A percentile compares a stretch with the other conserved stretches of the same genome.
Evolutionary conservation across 2,797 vertebrate genomes (phyloP).

Genomic region (Protonibea diacanthus): DNA sequence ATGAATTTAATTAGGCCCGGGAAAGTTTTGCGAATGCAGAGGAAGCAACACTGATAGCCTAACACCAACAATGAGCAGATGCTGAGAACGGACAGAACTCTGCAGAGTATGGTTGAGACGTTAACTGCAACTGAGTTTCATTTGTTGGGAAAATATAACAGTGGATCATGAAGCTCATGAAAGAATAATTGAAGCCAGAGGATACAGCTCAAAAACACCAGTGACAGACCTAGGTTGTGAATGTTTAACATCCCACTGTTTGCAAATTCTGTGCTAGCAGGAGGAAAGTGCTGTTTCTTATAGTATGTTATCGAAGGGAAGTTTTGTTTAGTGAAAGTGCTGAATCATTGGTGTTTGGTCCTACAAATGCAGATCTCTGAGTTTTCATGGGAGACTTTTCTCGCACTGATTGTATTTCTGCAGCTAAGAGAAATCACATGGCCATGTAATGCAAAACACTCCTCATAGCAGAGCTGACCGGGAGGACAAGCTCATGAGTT

Average conservation of each 20-base stretch:
- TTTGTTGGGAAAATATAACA: slow-evolving; percentile 25
- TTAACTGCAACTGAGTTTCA: slow-evolving; percentile 25
- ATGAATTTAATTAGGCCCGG: slow-evolving; percentile 82
- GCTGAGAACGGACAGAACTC: slow-evolving; percentile 25
- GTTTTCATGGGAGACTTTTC: slow-evolving; percentile 62
- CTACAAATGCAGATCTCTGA: slow-evolving; percentile 42
- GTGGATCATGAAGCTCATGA: slow-evolving; percentile 38
- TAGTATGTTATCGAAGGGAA: slow-evolving; percentile 24
- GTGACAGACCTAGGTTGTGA: slow-evolving; percentile 29
- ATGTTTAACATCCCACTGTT: slow-evolving; percentile 41
- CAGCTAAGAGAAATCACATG: slow-evolving; percentile 76
- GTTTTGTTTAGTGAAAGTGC: slow-evolving; percentile 53
- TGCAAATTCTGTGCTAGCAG: slow-evolving; percentile 32
- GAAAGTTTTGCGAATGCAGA: slow-evolving; percentile 64
- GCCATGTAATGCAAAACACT: slow-evolving; percentile 65
- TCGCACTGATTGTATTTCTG: slow-evolving; percentile 61
- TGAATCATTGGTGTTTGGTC: slow-evolving; percentile 62
- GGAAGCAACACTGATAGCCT: slow-evolving; percentile 55
- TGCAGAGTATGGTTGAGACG: slow-evolving; percentile 10
- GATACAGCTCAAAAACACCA: slow-evolving; percentile 24
- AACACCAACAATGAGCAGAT: slow-evolving; percentile 42
- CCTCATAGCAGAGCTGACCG: slow-evolving; percentile 32
- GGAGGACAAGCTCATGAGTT: slow-evolving; percentile 21
- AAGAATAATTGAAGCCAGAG: slow-evolving; percentile 46
- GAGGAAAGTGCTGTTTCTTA: slow-evolving; percentile 40